Conservation (phyloP, 2,797 vertebrate genomes). For the Rhyacichthys aspro region DNA sequence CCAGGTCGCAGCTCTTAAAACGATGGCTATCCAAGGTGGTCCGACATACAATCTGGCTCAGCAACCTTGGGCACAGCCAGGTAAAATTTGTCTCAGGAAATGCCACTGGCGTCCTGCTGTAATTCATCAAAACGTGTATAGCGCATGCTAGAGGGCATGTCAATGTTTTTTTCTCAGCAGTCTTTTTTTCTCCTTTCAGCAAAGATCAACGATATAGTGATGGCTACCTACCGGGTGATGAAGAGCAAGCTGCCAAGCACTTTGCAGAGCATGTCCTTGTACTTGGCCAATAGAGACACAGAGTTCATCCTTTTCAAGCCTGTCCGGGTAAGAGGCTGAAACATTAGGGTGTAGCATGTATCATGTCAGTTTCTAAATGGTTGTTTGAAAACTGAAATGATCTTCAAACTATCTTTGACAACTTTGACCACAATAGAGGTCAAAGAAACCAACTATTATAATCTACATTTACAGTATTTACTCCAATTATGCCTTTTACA, state of each 20-base stretch:
- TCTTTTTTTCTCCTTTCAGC: conserved; percentile 78
- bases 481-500: conserved; percentile 3
- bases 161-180: conserved; percentile 31
- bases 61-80: conserved; percentile 97
- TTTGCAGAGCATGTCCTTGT: conserved; percentile 95
- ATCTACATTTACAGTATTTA: conserved; percentile 6
- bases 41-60: conserved; percentile 92
- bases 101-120: conserved; percentile 29
- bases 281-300: conserved; percentile 96
- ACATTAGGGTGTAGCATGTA: conserved; percentile 23
- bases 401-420: background rate
- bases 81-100: conserved; percentile 77
- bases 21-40: conserved; percentile 93
- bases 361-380: conserved; percentile 27
- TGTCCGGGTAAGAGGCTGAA: conserved; percentile 88
- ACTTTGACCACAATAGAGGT: conserved; percentile 16
- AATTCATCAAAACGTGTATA: conserved; percentile 63
- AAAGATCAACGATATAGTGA: conserved; percentile 93
- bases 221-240: conserved; percentile 90
- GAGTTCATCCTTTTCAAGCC: conserved; percentile 99
- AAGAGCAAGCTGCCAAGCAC: conserved; percentile 93
- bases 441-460: conserved; percentile 20
- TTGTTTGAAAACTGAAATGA: conserved; percentile 30
- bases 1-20: conserved; percentile 92
- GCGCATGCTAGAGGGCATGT: conserved; percentile 54